A percentile compares a stretch with the other conserved stretches of the same genome.
Evolutionary conservation across 2,888 invertebrate species (phyloP).

Genomic region (Drosophila robusta): DNA sequence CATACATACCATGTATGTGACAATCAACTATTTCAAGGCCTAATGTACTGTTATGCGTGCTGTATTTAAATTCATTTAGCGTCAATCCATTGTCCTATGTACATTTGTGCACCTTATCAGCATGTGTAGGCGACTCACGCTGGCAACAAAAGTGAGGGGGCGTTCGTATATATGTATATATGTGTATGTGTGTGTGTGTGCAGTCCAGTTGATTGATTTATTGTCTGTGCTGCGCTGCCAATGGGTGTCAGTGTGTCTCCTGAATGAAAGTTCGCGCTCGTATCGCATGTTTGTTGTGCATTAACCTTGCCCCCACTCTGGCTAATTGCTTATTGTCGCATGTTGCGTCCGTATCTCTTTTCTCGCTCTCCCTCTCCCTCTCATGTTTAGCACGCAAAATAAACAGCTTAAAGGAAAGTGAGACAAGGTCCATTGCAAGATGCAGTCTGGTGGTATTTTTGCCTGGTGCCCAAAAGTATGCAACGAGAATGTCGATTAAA

Average conservation of each 20-base stretch:
- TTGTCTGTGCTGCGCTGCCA: conserved; percentile 25
- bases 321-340: conserved; percentile 16
- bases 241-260: conserved; percentile 17
- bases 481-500: conserved; percentile 34
- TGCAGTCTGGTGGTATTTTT: conserved; percentile 24
- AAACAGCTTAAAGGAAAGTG: conserved; percentile 4
- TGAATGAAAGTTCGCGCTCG: neutral
- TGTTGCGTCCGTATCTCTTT: conserved; percentile 5
- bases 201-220: conserved; percentile 52
- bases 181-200: conserved; percentile 21
- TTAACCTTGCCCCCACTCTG: conserved; percentile 13
- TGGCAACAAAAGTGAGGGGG: conserved; percentile 17
- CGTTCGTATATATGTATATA: conserved; percentile 6
- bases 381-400: conserved; percentile 12
- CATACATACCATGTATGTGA: conserved; percentile 1
- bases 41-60: neutral
- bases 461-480: conserved; percentile 45
- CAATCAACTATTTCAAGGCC: conserved; percentile 2
- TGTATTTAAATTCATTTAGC: neutral
- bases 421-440: conserved; percentile 1
- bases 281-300: neutral
- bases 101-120: conserved; percentile 20
- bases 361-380: too few relatives aligned
- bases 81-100: conserved; percentile 24
- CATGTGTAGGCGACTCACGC: conserved; percentile 11